Percentiles rank a stretch among this genome's conserved stretches.
These are phyloP conservation scores for Scaeva pyrastri DNA, from an alignment of 2,888 invertebrate species.

Conservation along the genomic window DNA sequence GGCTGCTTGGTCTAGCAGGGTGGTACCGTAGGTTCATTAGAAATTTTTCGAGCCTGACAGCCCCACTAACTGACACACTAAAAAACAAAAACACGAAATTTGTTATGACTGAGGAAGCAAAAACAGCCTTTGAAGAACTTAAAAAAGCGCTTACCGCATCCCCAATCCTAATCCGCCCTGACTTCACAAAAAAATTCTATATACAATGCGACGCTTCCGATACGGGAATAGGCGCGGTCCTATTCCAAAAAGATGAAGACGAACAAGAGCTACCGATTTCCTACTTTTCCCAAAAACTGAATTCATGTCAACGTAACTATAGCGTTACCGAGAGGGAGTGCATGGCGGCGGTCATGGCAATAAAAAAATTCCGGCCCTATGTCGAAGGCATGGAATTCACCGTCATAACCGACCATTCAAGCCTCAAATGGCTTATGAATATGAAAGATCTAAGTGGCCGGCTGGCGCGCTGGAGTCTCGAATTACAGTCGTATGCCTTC, in stretches of 20 bases:
- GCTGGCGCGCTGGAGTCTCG: not conserved
- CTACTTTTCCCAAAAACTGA: not conserved
- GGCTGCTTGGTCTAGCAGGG: conserved; percentile 62
- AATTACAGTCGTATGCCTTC: not conserved
- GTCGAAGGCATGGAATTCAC: not conserved
- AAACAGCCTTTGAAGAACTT: not conserved
- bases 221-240: conserved; percentile 3
- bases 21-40: conserved; percentile 64
- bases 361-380: not conserved
- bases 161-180: conserved; percentile 58
- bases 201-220: not conserved
- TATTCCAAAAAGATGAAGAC: conserved; percentile 40
- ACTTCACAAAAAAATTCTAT: conserved; percentile 28
- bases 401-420: not conserved
- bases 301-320: not conserved
- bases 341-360: not conserved
- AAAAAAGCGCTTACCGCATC: conserved; percentile 54
- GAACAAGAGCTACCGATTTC: not conserved
- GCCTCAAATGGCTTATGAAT: not conserved
- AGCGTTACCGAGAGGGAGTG: not conserved
- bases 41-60: conserved; percentile 42
- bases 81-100: conserved; percentile 40
- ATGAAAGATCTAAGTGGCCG: not conserved
- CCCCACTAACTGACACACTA: conserved; percentile 51
- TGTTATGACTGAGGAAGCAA: conserved; percentile 8